Evolutionary conservation across 2,113 vertebrate species (phyloP), one percentile per base, ranked within the genome.

Genomic region (Megalops atlanticus): DNA sequence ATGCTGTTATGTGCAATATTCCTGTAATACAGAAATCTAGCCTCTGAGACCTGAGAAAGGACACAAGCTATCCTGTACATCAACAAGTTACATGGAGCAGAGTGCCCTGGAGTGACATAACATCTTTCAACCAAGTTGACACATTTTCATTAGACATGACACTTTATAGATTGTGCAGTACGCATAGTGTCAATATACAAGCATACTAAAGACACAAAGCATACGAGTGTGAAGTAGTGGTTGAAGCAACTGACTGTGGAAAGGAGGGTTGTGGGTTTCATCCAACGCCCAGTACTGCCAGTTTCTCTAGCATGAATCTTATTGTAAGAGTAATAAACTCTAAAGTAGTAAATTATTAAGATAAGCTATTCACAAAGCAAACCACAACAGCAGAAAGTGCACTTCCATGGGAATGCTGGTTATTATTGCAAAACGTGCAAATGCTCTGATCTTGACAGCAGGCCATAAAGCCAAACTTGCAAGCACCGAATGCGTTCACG

Each of bases 371-470:
- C 69, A 38, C 68, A 47, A 10, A 72, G 38, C 39, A 21, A 68
- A 41, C 72, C 2, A 18, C 58, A 80, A 69, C 33, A 54, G 36
- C 16, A 36, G 47, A 43, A 82, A 83, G 52, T 77, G 40, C 70
- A 79, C 73, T 83, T 84, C 52, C 64, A 79, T 45, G 54, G 24
- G 21, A 82, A 80, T 31, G 38, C n/a, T 43, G 72, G 54, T 85
- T 83, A 82, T 84, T 85, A 82, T 76, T 54, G 24, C 35, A n/a
- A 31, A 76, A 41, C 69, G 31, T 40, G 21, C 18, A 58, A 58
- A 58, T 24, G 21, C 52, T 58, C 6, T 3, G 52, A 58, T 18
- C n/a, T 24, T 4, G 24, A 64, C 58, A 64, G 27, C n/a, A 8
- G 58, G 11, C 31, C 58, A 27, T n/a, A 64, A 64, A 64, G n/a